These are phyloP conservation scores for Drosophila erecta DNA, from an alignment of 1,140 invertebrate species.

Conservation along the genomic window DNA sequence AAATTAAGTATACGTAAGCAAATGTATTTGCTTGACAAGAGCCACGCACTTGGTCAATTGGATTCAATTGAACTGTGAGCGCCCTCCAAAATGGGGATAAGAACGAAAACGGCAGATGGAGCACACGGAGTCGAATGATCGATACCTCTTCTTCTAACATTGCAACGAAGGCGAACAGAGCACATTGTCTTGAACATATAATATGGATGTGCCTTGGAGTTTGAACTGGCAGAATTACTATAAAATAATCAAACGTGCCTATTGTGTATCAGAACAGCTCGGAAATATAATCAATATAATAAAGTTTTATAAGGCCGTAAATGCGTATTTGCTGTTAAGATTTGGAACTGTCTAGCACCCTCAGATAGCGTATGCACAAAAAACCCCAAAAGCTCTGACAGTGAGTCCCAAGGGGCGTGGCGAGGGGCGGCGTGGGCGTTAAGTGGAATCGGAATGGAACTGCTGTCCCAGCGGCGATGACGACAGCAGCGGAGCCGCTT, in stretches of 20 bases:
- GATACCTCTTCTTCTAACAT: too few species aligned
- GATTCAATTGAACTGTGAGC: constrained; percentile 70
- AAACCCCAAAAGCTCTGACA: constrained; percentile 35
- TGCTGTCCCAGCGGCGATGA: constrained; percentile 37
- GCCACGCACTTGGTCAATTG: constrained; percentile 76
- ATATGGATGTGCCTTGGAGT: too few species aligned
- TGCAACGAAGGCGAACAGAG: too few species aligned
- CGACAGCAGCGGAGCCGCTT: constrained; percentile 25
- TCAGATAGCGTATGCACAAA: neutral
- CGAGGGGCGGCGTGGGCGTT: constrained; percentile 41
- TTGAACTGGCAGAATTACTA: too few species aligned
- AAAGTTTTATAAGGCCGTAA: neutral
- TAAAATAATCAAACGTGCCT: neutral
- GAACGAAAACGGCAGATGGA: constrained; percentile 3
- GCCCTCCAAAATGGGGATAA: constrained; percentile 25
- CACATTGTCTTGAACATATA: too few species aligned
- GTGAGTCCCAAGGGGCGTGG: constrained; percentile 27
- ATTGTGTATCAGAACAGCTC: neutral
- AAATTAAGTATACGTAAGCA: constrained; percentile 78
- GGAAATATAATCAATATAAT: neutral
- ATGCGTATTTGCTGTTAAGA: neutral
- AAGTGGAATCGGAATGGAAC: constrained; percentile 64
- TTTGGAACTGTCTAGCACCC: neutral
- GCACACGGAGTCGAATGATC: neutral
- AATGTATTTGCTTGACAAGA: constrained; percentile 76